Conservation (phyloP, 2,113 vertebrate genomes). For the Sebastes fasciatus region DNA sequence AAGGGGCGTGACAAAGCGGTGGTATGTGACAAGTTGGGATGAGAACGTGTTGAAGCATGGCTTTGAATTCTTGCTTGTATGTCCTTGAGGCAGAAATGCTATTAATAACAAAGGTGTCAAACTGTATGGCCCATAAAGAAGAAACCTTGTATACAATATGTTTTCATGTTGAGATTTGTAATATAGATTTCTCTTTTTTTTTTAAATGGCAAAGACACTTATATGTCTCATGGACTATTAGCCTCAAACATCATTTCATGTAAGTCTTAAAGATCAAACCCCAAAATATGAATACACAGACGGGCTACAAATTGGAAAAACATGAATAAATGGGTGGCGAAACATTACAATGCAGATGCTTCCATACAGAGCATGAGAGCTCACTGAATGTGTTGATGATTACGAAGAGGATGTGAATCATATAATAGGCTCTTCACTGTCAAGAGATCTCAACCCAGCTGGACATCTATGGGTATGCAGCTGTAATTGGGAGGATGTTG, state of each 20-base stretch:
- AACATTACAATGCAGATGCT: not conserved
- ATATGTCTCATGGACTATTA: not conserved
- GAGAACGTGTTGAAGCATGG: no score
- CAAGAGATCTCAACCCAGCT: not conserved
- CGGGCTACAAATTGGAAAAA: not conserved
- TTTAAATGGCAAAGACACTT: not conserved
- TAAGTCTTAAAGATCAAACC: slow-evolving; percentile 33
- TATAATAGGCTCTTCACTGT: not conserved
- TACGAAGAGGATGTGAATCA: not conserved
- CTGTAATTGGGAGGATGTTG: not conserved
- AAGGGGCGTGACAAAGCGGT: no score
- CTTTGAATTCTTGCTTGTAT: not conserved
- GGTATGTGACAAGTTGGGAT: no score
- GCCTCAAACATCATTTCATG: not conserved
- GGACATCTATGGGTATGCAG: not conserved
- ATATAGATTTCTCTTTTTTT: not conserved
- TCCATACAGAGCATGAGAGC: not conserved
- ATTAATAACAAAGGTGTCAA: not conserved
- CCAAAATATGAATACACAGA: slow-evolving; percentile 2
- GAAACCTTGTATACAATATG: not conserved
- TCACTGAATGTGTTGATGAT: not conserved
- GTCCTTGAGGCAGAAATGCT: slow-evolving; percentile 1
- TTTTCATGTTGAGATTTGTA: slow-evolving; percentile 7
- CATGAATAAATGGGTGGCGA: not conserved
- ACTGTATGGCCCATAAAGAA: no score